Evolutionary conservation across 2,888 invertebrate species (phyloP).

Genomic region (Panzeria rudis): DNA sequence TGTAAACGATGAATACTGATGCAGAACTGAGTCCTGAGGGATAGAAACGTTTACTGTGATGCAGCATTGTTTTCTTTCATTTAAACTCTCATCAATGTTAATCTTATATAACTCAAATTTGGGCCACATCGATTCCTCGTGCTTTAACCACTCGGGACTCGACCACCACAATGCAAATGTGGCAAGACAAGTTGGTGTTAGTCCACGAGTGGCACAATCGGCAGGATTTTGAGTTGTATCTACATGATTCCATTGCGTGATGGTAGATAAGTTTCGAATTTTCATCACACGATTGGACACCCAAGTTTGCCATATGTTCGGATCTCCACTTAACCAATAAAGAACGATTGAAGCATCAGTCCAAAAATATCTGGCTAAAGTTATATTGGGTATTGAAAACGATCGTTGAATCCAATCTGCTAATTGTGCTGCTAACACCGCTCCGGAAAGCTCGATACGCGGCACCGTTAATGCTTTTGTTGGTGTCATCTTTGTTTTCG

Average conservation of each 20-base stretch:
- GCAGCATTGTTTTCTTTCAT: no score
- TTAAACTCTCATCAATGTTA: not conserved
- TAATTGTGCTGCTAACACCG: not conserved
- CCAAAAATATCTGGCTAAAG: conserved; percentile 3
- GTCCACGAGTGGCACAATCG: conserved; percentile 6
- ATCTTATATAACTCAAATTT: not conserved
- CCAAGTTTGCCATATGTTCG: conserved; percentile 1
- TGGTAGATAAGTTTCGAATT: not conserved
- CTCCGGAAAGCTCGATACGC: not conserved
- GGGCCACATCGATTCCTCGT: not conserved
- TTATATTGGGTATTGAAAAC: not conserved
- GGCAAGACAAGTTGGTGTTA: not conserved
- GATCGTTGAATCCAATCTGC: not conserved
- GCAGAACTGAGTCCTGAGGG: no score
- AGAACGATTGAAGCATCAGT: not conserved
- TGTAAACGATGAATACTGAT: no score
- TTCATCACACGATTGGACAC: not conserved
- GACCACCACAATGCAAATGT: conserved; percentile 3
- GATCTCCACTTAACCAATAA: not conserved
- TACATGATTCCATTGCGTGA: no score
- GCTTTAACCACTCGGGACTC: not conserved
- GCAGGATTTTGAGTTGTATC: not conserved
- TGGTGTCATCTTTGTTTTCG: no score
- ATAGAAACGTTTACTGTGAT: no score
- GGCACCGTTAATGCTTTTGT: not conserved